A percentile compares a stretch with the other conserved stretches of the same genome.
phyloP scores from a whole-genome alignment of 2,888 invertebrate species.

The Melitaea athalia region DNA sequence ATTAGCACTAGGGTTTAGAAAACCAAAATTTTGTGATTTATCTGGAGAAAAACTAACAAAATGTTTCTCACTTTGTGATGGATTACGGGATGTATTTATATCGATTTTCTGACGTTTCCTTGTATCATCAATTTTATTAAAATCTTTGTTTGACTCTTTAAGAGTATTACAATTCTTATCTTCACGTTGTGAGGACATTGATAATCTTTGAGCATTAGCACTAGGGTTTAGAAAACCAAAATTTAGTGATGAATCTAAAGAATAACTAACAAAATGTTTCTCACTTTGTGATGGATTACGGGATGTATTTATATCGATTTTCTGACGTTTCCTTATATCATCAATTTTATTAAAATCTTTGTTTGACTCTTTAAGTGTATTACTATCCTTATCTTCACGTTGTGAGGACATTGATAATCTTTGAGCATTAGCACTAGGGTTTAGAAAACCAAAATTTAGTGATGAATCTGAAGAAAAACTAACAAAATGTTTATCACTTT shows the following conservation, averaged over 20 bases:
- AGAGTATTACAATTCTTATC: not conserved
- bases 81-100: not conserved
- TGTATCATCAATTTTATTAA: not conserved
- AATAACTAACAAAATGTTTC: not conserved
- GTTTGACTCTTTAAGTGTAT: not conserved
- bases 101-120: not conserved
- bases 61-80: not conserved
- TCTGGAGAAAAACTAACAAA: not conserved
- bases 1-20: not conserved
- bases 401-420: not conserved
- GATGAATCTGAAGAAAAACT: not conserved
- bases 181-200: not conserved
- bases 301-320: not conserved
- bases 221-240: not conserved
- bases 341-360: not conserved
- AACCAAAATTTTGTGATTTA: not conserved
- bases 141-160: not conserved
- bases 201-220: not conserved
- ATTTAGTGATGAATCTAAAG: not conserved
- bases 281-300: not conserved
- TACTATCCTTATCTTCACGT: not conserved
- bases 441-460: not conserved
- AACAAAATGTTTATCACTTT: too few relatives aligned
- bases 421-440: not conserved
- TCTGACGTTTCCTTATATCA: not conserved